Evolutionary conservation across 1,140 invertebrate species (phyloP).

Genomic region (Euschistus heros): DNA sequence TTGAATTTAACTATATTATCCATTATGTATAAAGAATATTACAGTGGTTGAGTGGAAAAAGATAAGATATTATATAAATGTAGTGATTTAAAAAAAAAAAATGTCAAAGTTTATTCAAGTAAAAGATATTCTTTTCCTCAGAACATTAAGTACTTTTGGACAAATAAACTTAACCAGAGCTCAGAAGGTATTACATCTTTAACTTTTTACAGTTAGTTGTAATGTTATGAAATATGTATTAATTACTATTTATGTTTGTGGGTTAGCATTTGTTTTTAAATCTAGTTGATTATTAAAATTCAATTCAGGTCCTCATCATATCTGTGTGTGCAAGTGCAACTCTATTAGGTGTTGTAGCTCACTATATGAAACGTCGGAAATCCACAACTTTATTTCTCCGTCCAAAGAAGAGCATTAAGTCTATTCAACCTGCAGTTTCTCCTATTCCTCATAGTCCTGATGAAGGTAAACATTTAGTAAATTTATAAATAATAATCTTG

Average conservation of each 20-base stretch:
- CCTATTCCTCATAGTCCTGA: conserved; percentile 10
- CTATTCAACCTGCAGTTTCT: not conserved
- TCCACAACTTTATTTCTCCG: conserved; percentile 15
- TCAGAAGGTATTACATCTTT: conserved; percentile 15
- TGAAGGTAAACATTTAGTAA: conserved; percentile 14
- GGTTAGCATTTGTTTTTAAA: too few relatives aligned
- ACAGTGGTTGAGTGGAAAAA: too few relatives aligned
- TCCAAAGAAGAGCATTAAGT: not conserved
- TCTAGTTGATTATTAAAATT: not conserved
- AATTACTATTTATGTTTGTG: too few relatives aligned
- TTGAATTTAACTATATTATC: not conserved
- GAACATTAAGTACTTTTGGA: not conserved
- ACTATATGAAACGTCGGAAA: conserved; percentile 25
- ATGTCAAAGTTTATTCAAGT: not conserved
- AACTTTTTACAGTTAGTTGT: too few relatives aligned
- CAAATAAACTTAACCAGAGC: conserved; percentile 12
- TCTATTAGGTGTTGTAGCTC: conserved; percentile 25
- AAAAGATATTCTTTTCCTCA: not conserved
- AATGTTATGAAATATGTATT: too few relatives aligned
- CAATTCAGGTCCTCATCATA: conserved; percentile 23
- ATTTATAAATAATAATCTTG: too few relatives aligned
- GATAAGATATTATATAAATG: too few relatives aligned
- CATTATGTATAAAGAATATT: too few relatives aligned
- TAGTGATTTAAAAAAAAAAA: not conserved
- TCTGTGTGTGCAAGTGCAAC: conserved; percentile 24